phyloP scores from a whole-genome alignment of 2,888 invertebrate species.

The Platynereis dumerilii region DNA sequence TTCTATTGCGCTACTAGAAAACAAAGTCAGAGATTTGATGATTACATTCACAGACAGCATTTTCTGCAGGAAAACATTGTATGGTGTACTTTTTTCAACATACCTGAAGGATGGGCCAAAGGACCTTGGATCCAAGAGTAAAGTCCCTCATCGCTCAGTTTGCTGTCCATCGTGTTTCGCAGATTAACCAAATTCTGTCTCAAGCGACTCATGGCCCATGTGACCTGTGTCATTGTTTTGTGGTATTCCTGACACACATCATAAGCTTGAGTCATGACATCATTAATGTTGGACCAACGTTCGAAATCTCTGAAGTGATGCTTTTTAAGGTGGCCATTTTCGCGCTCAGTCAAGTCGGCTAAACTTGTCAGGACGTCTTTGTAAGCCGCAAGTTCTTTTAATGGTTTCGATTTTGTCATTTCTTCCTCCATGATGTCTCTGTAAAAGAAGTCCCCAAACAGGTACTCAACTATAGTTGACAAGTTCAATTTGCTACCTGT shows the following conservation, averaged over 20 bases:
- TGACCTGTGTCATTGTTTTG: neutral
- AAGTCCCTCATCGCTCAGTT: slow-evolving; percentile 1
- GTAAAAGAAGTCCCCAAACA: no score
- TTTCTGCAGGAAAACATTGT: no score
- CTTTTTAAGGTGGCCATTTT: neutral
- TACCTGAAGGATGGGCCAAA: neutral
- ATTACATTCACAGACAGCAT: no score
- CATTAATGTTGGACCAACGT: neutral
- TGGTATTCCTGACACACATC: neutral
- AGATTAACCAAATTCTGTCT: neutral
- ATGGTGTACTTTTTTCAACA: no score
- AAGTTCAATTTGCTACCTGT: no score
- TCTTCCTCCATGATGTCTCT: no score
- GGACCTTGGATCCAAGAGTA: slow-evolving; percentile 2
- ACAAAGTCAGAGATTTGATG: no score
- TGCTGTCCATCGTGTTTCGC: neutral
- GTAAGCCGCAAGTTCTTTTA: neutral
- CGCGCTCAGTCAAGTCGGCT: neutral
- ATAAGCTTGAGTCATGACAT: neutral
- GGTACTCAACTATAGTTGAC: no score
- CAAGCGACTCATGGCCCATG: neutral
- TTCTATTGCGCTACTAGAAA: no score
- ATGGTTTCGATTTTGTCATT: no score
- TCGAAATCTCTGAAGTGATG: neutral
- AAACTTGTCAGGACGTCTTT: neutral